Evolutionary conservation across 23 tunicate species (phyloP).

Genomic region (Oikopleura dioica): DNA sequence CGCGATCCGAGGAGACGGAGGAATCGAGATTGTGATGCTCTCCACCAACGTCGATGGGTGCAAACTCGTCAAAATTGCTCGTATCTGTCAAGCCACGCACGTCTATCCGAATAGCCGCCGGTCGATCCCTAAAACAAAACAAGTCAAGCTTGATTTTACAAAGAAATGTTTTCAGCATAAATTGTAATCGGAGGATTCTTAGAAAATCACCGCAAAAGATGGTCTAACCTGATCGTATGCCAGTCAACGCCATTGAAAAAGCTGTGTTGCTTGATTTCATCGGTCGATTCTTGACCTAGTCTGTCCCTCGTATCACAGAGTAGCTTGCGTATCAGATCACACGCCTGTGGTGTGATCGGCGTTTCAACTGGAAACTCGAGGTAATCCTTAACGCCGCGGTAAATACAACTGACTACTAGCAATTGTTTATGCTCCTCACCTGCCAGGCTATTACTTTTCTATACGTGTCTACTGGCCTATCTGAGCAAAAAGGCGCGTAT

Average conservation of each 20-base stretch:
- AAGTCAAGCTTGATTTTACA: constrained; percentile 71
- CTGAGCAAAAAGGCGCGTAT: constrained; percentile 93
- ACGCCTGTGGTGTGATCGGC: constrained; percentile 55
- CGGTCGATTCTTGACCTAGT: neutral
- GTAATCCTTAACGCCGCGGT: too few species aligned
- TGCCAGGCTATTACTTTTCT: constrained; percentile 67
- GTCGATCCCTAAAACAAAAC: constrained; percentile 76
- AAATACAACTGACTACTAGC: too few species aligned
- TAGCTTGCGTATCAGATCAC: constrained; percentile 24
- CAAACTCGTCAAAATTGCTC: constrained; percentile 84
- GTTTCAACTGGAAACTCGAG: constrained; percentile 76
- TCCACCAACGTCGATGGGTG: constrained; percentile 49
- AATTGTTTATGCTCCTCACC: neutral
- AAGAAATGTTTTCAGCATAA: too few species aligned
- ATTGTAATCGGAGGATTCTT: too few species aligned
- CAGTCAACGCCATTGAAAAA: neutral
- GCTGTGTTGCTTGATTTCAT: neutral
- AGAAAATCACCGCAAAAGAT: too few species aligned
- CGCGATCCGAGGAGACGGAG: neutral
- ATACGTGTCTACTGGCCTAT: constrained; percentile 77
- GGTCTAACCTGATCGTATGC: neutral
- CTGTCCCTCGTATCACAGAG: neutral
- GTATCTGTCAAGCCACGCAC: constrained; percentile 75
- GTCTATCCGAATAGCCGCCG: constrained; percentile 53
- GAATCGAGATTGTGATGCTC: constrained; percentile 12